These are phyloP conservation scores for Cetoscarus ocellatus DNA, from an alignment of 2,797 vertebrate genomes.

Conservation along the genomic window DNA sequence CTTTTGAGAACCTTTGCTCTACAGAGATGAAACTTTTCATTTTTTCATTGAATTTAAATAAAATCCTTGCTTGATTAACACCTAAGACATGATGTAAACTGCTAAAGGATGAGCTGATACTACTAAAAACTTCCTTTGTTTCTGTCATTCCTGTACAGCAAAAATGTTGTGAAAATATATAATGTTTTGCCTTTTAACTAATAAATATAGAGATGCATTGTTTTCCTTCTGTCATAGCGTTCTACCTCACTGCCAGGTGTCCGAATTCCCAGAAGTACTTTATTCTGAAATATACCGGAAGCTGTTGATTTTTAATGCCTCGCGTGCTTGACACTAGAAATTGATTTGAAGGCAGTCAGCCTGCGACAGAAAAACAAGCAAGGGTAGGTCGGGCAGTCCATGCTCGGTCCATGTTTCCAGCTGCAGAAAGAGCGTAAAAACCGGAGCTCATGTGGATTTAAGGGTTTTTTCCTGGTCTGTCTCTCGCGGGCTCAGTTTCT, in stretches of 20 bases:
- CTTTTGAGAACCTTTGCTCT: too few species aligned
- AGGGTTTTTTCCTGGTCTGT: slow-evolving; percentile 9
- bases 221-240: too few species aligned
- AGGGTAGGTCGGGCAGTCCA: slow-evolving; percentile 38
- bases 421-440: slow-evolving; percentile 6
- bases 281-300: slow-evolving; percentile 62
- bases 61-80: too few species aligned
- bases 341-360: slow-evolving; percentile 70
- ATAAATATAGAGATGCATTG: too few species aligned
- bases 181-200: too few species aligned
- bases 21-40: too few species aligned
- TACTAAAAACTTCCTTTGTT: too few species aligned
- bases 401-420: slow-evolving; percentile 29
- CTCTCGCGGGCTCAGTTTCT: slow-evolving; percentile 26
- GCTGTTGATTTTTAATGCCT: accelerated
- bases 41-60: too few species aligned
- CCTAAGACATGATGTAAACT: too few species aligned
- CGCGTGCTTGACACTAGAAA: slow-evolving; percentile 28
- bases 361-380: slow-evolving; percentile 77
- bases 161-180: too few species aligned
- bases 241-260: neutral
- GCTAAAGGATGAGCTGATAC: too few species aligned
- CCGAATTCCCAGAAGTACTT: neutral
- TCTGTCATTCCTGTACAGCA: too few species aligned
- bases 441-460: slow-evolving; percentile 41